phyloP scores from a whole-genome alignment of 1,140 invertebrate genomes.

The Dendrolimus kikuchii region DNA sequence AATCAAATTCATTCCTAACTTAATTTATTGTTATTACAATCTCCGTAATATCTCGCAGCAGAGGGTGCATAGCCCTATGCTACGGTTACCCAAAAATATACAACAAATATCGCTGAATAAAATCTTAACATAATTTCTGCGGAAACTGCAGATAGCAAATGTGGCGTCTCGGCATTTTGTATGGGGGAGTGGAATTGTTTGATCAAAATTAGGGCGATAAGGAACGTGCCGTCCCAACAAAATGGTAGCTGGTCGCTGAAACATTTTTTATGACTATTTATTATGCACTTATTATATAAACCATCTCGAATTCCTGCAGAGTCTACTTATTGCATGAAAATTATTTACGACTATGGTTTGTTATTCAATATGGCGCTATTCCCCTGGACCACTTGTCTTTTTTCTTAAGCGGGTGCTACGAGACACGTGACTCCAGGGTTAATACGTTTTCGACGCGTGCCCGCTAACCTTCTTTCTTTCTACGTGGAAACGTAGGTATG shows the following conservation, averaged over 20 bases:
- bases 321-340: slow-evolving; percentile 3
- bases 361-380: slow-evolving; percentile 25
- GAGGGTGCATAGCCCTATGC: slow-evolving; percentile 20
- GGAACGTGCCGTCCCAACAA: slow-evolving; percentile 31
- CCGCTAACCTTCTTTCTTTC: neutral
- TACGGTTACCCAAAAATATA: slow-evolving; percentile 46
- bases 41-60: slow-evolving; percentile 21
- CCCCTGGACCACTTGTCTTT: slow-evolving; percentile 7
- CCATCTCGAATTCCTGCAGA: neutral
- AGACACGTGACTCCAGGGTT: slow-evolving; percentile 22
- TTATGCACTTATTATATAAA: slow-evolving; percentile 7
- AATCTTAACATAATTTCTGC: slow-evolving; percentile 64
- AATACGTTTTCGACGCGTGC: slow-evolving; percentile 13
- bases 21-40: slow-evolving; percentile 55
- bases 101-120: slow-evolving; percentile 47
- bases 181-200: slow-evolving; percentile 50
- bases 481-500: slow-evolving; percentile 7
- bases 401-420: neutral
- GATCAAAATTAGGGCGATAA: slow-evolving; percentile 57
- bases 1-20: slow-evolving; percentile 37
- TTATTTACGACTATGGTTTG: slow-evolving; percentile 20
- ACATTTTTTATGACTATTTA: slow-evolving; percentile 39
- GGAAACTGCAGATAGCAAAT: slow-evolving; percentile 56
- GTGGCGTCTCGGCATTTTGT: slow-evolving; percentile 46
- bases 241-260: slow-evolving; percentile 25